Conservation (phyloP, 2,797 vertebrate species). For the Spondyliosoma cantharus region DNA sequence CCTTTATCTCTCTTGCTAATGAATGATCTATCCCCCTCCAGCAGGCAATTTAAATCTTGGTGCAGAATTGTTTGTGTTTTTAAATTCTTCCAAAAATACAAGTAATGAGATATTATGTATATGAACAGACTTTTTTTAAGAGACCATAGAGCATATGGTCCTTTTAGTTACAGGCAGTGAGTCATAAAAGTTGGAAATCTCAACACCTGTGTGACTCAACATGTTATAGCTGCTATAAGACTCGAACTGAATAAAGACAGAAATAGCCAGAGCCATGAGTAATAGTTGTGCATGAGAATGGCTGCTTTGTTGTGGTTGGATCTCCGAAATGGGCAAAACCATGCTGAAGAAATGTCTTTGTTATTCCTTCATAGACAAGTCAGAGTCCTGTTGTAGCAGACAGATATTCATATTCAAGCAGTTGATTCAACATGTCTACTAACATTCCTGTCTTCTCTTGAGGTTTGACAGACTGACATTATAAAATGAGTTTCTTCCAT, state of each 20-base stretch:
- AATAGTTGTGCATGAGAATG: not conserved
- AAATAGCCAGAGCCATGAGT: not conserved
- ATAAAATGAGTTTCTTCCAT: not conserved
- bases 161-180: conserved; percentile 11
- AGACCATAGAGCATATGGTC: not conserved
- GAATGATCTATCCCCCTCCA: not conserved
- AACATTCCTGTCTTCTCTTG: not conserved
- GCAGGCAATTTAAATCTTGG: not conserved
- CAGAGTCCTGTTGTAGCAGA: not conserved
- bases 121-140: not conserved
- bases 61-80: not conserved
- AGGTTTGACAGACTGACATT: not conserved
- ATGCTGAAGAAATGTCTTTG: not conserved
- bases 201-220: conserved; percentile 24
- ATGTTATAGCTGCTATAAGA: not conserved
- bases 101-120: not conserved
- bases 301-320: not conserved
- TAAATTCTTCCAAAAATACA: too few species aligned
- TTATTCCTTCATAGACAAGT: not conserved
- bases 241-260: not conserved
- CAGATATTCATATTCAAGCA: not conserved
- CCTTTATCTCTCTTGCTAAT: not conserved
- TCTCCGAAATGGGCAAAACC: not conserved
- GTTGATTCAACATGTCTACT: not conserved
- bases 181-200: conserved; percentile 13